Evolutionary conservation across 2,113 vertebrate species (phyloP).

Genomic region (Apodemus speciosus): DNA sequence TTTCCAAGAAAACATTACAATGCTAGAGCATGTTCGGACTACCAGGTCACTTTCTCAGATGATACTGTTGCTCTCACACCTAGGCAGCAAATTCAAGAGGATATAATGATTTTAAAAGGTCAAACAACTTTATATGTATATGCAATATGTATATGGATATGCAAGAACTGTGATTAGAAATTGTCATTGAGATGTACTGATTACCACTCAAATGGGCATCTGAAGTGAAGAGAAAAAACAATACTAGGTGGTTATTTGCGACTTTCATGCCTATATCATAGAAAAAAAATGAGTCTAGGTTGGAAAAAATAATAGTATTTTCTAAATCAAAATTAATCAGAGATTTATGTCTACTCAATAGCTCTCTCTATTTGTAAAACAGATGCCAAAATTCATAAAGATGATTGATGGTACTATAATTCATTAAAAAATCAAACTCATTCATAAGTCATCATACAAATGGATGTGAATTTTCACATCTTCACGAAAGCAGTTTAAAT

Average conservation of each 20-base stretch:
- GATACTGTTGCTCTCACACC: background rate
- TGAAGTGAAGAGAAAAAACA: background rate
- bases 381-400: slow-evolving; percentile 28
- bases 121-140: background rate
- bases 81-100: background rate
- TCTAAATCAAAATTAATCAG: background rate
- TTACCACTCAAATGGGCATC: background rate
- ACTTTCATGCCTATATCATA: background rate
- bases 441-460: slow-evolving; percentile 1
- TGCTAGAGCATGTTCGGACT: background rate
- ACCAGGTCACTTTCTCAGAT: background rate
- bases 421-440: slow-evolving; percentile 16
- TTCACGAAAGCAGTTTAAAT: slow-evolving; percentile 46
- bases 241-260: background rate
- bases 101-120: background rate
- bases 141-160: background rate
- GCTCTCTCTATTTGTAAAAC: slow-evolving; percentile 49
- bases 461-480: slow-evolving; percentile 28
- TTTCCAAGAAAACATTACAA: background rate
- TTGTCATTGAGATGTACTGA: background rate
- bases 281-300: background rate
- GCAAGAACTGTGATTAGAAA: background rate
- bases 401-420: slow-evolving; percentile 30
- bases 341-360: background rate
- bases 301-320: slow-evolving; percentile 35